phyloP scores from a whole-genome alignment of 2,113 vertebrate genomes.

The Zapus hudsonius region DNA sequence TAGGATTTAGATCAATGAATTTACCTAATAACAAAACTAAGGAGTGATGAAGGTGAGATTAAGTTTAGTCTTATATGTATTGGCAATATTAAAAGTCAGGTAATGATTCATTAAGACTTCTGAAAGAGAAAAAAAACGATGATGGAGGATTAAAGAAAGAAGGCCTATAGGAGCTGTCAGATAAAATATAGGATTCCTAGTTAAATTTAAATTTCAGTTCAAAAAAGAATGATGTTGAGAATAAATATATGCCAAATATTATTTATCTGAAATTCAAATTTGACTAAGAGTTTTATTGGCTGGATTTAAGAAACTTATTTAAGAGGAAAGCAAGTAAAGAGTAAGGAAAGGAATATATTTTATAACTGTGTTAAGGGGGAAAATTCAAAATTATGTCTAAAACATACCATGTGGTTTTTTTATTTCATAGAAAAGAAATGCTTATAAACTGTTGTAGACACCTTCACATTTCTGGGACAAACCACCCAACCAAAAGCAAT shows the following conservation, averaged over 20 bases:
- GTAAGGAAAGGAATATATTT: neutral
- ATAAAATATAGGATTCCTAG: constrained; percentile 2
- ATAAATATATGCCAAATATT: constrained; percentile 10
- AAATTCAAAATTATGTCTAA: neutral
- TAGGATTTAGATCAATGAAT: neutral
- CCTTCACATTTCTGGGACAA: too few species aligned
- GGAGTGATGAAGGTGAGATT: neutral
- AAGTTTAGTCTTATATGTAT: neutral
- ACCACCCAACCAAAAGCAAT: too few species aligned
- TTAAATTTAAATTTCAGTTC: constrained; percentile 22
- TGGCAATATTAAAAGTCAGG: neutral
- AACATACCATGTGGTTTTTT: neutral
- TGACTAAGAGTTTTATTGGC: neutral
- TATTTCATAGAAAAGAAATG: neutral
- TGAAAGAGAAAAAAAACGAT: neutral
- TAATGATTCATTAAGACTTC: neutral
- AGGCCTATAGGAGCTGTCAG: neutral
- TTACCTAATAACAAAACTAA: neutral
- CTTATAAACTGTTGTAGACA: neutral
- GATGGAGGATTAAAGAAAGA: neutral
- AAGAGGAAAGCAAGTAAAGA: neutral
- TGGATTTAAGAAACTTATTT: neutral
- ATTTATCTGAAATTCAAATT: constrained; percentile 40
- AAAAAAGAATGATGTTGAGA: neutral
- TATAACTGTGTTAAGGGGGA: neutral